Base-by-base conservation (phyloP, 1,140 invertebrate species). In the Lutraria rhynchaena region DNA sequence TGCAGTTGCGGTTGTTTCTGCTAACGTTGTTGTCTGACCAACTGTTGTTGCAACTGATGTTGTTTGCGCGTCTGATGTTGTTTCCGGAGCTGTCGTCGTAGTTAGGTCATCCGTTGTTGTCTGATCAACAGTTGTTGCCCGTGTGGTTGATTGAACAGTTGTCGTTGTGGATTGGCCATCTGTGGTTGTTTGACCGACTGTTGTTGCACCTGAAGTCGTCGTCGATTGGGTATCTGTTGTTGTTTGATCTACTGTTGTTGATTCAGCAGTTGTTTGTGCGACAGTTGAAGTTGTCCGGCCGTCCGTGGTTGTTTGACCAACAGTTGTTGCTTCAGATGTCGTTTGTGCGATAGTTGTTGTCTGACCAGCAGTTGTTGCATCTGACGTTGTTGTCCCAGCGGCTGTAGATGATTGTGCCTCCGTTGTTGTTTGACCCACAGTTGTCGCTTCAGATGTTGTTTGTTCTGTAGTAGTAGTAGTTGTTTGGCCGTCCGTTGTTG, bases 1-100 rank as follows among this genome's bases (percentile, higher is more conserved):
- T 35, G 53, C 5, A 60, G 37, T 24, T 1, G 74, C n/a, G n/a
- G 74, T 67, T 76, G 73, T 69, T 55, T n/a, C n/a, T n/a, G n/a
- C n/a, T n/a, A n/a, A n/a, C n/a, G n/a, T n/a, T n/a, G n/a, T n/a
- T n/a, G 29, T 27, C 15, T 41, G 17, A 17, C 11, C 1, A 0
- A 37, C 7, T 83, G 29, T 22, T 41, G 44, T 15, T 9, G 33
- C 31, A 27, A 35, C 49, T 29, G 46, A 46, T 60, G 44, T 82
- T 60, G 31, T 49, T 35, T 58, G 11, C 24, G 27, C 7, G 9
- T 3, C 33, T 13, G 53, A 9, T 35, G 60, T 41, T 13, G 29
- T 24, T 5, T 55, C 44, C 31, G 33, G 35, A 9, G 63, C 3
- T 11, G 27, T 24, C 7, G 49, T 17, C 58, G 44, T 61, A 71